Conservation (phyloP, 2,797 vertebrate genomes). For the Tadarida brasiliensis region DNA sequence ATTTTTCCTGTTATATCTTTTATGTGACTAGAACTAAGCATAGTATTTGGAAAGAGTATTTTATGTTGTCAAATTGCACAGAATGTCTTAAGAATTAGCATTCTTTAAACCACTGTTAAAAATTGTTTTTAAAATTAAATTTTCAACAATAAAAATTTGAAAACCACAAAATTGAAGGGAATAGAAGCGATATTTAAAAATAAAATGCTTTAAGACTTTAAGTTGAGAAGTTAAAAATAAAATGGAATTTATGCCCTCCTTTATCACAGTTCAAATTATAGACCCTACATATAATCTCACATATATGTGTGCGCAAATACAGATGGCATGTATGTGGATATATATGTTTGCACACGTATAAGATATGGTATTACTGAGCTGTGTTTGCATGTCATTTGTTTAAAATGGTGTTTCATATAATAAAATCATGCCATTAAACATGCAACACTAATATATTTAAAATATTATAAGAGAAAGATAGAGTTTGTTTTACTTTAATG, state of each 20-base stretch:
- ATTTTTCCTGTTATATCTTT: not conserved
- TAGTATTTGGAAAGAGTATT: not conserved
- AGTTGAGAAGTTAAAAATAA: not conserved
- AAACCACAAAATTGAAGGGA: not conserved
- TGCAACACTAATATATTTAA: not conserved
- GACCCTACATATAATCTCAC: not conserved
- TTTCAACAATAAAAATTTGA: constrained; percentile 1
- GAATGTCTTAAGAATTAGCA: not conserved
- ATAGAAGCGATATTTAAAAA: not conserved
- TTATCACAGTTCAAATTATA: not conserved
- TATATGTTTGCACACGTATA: not conserved
- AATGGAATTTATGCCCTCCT: not conserved
- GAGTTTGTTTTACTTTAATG: not conserved
- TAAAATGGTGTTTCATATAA: not conserved
- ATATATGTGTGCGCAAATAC: not conserved
- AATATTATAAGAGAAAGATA: not conserved
- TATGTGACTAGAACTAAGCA: not conserved
- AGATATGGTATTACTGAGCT: not conserved
- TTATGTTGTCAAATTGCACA: not conserved
- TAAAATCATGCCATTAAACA: not conserved
- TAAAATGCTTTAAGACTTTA: not conserved
- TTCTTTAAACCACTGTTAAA: not conserved
- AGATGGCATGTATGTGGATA: not conserved
- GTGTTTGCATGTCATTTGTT: not conserved
- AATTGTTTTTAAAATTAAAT: not conserved